Evolutionary conservation across 1,140 invertebrate species (phyloP).

Genomic region (Mercenaria mercenaria): DNA sequence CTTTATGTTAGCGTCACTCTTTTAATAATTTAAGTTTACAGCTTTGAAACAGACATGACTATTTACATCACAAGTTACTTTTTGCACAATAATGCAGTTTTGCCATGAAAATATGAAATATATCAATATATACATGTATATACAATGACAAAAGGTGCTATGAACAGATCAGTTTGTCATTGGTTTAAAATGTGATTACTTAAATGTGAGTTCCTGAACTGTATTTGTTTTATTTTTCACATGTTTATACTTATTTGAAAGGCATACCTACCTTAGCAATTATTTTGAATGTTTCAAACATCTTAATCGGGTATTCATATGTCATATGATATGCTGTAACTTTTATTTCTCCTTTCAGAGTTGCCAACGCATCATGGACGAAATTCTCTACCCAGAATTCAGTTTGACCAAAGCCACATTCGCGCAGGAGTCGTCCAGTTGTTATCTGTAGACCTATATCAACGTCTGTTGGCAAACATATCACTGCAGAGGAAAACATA

Average conservation of each 20-base stretch:
- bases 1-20: too few species aligned
- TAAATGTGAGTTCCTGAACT: too few species aligned
- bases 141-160: not conserved
- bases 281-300: slow-evolving; percentile 20
- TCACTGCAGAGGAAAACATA: not conserved
- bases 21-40: too few species aligned
- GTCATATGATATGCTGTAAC: not conserved
- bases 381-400: slow-evolving; percentile 1
- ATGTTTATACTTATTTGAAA: too few species aligned
- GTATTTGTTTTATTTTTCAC: too few species aligned
- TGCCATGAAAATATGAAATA: not conserved
- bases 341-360: not conserved
- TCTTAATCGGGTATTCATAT: not conserved
- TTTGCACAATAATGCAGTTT: too few species aligned
- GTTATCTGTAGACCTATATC: not conserved
- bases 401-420: not conserved
- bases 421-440: not conserved
- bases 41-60: too few species aligned
- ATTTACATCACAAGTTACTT: too few species aligned
- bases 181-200: too few species aligned
- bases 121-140: not conserved
- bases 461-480: not conserved
- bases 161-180: not conserved
- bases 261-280: not conserved
- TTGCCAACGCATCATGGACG: not conserved